A percentile compares a stretch with the other conserved stretches of the same genome.
These are phyloP conservation scores for Montipora capitata DNA, from an alignment of 92 coral and sea anemone species.

Conservation along the genomic window DNA sequence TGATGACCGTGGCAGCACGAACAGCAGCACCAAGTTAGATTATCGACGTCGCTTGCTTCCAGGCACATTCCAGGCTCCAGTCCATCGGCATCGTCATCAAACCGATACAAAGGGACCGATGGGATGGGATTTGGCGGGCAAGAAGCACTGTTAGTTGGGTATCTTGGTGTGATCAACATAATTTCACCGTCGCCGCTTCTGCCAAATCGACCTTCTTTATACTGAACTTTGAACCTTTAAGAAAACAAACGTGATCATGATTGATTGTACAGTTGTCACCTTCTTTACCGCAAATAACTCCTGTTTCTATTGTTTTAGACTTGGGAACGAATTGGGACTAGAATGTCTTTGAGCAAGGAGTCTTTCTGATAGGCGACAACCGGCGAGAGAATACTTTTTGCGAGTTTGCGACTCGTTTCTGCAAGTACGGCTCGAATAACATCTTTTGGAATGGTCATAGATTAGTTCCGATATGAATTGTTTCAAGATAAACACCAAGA, in stretches of 20 bases:
- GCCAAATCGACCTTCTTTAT: background rate
- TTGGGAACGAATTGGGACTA: no score
- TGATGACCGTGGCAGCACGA: constrained; percentile 14
- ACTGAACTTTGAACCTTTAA: constrained; percentile 33
- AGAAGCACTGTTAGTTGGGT: background rate
- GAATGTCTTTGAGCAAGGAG: no score
- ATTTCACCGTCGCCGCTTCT: background rate
- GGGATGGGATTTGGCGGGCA: background rate
- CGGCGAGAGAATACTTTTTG: no score
- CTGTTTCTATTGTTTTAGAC: background rate
- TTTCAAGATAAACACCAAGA: no score
- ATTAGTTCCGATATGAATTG: no score
- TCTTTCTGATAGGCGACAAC: no score
- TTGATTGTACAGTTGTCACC: no score
- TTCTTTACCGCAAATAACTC: background rate
- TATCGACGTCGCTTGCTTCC: constrained; percentile 26
- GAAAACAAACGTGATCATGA: background rate
- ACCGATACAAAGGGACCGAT: background rate
- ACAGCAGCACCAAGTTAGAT: constrained; percentile 22
- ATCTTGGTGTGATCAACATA: background rate
- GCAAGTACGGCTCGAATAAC: no score
- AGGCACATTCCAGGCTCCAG: background rate
- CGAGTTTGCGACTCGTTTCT: no score
- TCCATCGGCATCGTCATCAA: constrained; percentile 3
- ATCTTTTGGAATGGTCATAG: no score